Conservation (phyloP, 2,797 vertebrate genomes). For the Lutjanus argentimaculatus region DNA sequence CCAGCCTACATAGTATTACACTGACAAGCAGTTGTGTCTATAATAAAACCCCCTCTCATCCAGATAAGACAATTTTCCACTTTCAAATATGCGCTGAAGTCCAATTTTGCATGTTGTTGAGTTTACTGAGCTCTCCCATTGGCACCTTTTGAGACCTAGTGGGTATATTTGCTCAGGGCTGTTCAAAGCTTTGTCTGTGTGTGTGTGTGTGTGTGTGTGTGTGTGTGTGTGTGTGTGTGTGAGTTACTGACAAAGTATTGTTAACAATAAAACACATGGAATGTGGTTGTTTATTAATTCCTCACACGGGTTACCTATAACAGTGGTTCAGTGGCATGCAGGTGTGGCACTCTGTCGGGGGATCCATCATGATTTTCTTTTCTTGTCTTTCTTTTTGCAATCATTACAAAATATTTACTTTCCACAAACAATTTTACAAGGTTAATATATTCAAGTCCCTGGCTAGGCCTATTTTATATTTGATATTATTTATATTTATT, state of each 20-base stretch:
- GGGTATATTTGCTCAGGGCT: background rate
- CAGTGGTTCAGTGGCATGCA: too few species aligned
- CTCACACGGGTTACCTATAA: background rate
- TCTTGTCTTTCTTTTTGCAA: too few species aligned
- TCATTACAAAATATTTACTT: too few species aligned
- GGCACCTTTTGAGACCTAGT: background rate
- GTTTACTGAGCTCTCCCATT: background rate
- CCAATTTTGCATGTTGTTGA: background rate
- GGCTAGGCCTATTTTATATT: too few species aligned
- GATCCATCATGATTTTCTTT: too few species aligned
- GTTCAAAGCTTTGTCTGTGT: background rate
- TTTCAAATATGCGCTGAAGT: background rate
- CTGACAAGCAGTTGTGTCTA: background rate
- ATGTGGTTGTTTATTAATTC: too few species aligned
- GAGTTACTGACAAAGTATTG: background rate
- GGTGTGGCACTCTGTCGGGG: too few species aligned
- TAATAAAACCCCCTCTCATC: background rate
- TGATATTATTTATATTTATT: too few species aligned
- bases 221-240: too few species aligned
- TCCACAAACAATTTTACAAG: too few species aligned
- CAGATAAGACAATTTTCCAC: constrained; percentile 13
- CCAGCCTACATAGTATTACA: constrained; percentile 2
- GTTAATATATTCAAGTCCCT: too few species aligned
- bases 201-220: too few species aligned
- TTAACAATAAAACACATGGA: background rate